A percentile compares a stretch with the other conserved stretches of the same genome.
phyloP scores from a whole-genome alignment of 2,113 vertebrate species.

The Nycticryphes semicollaris region DNA sequence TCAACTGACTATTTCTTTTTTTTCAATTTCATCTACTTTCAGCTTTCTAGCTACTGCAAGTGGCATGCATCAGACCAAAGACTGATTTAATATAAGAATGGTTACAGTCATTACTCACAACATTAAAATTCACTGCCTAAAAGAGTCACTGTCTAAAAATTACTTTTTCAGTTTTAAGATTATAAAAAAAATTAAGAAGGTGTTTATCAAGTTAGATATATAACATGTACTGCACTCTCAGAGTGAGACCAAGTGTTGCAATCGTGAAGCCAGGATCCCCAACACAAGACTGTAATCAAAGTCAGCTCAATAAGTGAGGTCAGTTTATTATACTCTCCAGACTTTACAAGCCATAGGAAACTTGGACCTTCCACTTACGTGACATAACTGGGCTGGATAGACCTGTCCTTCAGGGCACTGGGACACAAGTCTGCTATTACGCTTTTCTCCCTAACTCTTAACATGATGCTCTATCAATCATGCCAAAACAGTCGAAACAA shows the following conservation, averaged over 20 bases:
- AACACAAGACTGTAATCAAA: not conserved
- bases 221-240: no score
- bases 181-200: not conserved
- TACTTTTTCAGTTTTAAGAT: not conserved
- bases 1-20: not conserved
- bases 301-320: not conserved
- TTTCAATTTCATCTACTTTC: not conserved
- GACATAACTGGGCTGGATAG: not conserved
- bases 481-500: not conserved
- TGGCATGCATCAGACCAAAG: not conserved
- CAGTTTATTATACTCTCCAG: not conserved
- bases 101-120: not conserved
- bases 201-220: not conserved
- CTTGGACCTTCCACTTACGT: not conserved
- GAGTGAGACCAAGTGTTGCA: not conserved
- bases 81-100: not conserved
- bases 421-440: not conserved
- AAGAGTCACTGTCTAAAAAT: not conserved
- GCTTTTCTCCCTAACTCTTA: not conserved
- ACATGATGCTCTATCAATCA: not conserved
- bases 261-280: not conserved
- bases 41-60: not conserved
- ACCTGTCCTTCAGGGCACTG: not conserved
- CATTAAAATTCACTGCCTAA: not conserved
- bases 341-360: not conserved